Evolutionary conservation across 2,888 invertebrate genomes (phyloP).

Genomic region (Brachyopa scutellaris): DNA sequence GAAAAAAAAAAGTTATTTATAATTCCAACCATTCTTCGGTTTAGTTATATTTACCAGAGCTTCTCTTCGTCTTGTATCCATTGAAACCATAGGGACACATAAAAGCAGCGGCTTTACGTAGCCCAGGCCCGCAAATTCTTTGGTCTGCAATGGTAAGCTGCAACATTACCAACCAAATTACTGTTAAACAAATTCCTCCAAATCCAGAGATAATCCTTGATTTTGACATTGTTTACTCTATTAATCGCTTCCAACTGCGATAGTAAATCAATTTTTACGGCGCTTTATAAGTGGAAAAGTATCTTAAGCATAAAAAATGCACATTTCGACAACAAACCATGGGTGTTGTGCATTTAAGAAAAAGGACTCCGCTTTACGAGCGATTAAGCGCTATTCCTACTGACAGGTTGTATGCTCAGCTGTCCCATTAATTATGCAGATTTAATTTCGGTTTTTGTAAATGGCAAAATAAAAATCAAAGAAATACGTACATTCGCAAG

Average conservation of each 20-base stretch:
- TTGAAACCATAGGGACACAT: constrained; percentile 37
- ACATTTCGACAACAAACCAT: constrained; percentile 4
- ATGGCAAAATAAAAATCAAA: no score
- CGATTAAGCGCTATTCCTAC: constrained; percentile 40
- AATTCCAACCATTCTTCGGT: no score
- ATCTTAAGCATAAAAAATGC: no score
- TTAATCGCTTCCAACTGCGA: neutral
- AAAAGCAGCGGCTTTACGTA: constrained; percentile 11
- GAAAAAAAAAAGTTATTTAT: no score
- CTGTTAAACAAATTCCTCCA: neutral
- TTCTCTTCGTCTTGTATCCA: constrained; percentile 28
- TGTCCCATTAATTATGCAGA: constrained; percentile 69
- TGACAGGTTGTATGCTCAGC: constrained; percentile 58
- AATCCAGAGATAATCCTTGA: neutral
- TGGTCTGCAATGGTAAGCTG: neutral
- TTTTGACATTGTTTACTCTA: constrained; percentile 2
- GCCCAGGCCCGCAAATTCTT: constrained; percentile 22
- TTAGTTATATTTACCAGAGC: constrained; percentile 25
- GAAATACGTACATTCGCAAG: no score
- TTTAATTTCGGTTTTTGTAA: no score
- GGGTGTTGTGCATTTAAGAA: neutral
- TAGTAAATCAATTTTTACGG: neutral
- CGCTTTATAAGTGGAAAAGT: constrained; percentile 2
- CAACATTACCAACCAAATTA: constrained; percentile 1
- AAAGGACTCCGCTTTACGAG: constrained; percentile 11